phyloP scores from a whole-genome alignment of 2,888 invertebrate genomes.

The Willowsia nigromaculata region DNA sequence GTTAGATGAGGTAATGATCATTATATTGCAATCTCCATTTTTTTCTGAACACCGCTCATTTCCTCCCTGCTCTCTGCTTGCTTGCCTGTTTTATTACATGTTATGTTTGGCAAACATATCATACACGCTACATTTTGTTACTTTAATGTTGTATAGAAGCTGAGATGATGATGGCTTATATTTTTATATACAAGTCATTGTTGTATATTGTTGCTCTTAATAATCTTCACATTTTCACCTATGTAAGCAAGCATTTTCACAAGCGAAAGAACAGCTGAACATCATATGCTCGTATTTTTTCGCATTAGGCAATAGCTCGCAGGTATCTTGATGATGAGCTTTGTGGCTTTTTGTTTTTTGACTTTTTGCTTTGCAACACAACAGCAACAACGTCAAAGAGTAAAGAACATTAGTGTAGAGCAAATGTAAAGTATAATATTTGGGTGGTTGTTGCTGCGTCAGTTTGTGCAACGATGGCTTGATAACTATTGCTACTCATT shows the following conservation, averaged over 20 bases:
- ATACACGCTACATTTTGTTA: conserved; percentile 8
- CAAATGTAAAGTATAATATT: too few relatives aligned
- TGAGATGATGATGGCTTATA: not conserved
- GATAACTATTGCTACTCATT: too few relatives aligned
- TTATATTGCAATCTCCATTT: conserved; percentile 55
- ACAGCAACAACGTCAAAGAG: not conserved
- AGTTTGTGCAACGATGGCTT: not conserved
- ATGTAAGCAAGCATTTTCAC: not conserved
- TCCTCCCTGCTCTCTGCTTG: conserved; percentile 2
- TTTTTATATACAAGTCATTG: not conserved
- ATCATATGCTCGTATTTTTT: not conserved
- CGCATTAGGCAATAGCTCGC: not conserved
- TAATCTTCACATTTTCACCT: not conserved
- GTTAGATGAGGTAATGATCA: conserved; percentile 46
- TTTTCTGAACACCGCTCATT: conserved; percentile 18
- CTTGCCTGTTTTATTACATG: not conserved
- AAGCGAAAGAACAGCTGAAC: not conserved
- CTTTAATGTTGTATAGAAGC: not conserved
- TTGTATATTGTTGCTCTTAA: not conserved
- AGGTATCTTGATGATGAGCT: not conserved
- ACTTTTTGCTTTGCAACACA: not conserved
- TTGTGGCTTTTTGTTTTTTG: not conserved
- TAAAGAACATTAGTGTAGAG: not conserved
- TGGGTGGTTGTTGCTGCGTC: not conserved
- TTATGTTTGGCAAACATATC: not conserved